Conservation (phyloP, 2,888 invertebrate genomes). For the Hartigia nigra region DNA sequence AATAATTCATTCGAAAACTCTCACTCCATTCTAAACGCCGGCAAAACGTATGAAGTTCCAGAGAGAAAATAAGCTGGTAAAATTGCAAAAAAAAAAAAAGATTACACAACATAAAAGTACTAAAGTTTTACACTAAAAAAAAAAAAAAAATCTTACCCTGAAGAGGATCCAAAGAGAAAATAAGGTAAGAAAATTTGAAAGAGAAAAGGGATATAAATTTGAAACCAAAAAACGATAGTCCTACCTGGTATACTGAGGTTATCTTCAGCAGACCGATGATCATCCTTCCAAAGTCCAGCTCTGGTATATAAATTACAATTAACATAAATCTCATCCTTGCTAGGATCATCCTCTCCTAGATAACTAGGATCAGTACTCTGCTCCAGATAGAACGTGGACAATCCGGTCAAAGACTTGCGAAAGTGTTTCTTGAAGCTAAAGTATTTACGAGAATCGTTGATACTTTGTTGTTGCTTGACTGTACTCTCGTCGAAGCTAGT, state of each 20-base stretch:
- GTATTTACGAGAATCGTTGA: constrained; percentile 45
- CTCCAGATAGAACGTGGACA: constrained; percentile 62
- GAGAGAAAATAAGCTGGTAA: no score
- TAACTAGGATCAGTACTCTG: constrained; percentile 28
- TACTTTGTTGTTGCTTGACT: constrained; percentile 21
- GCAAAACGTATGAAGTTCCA: no score
- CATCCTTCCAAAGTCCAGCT: constrained; percentile 28
- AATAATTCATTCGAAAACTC: no score
- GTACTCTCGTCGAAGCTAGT: constrained; percentile 14
- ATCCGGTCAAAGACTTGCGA: constrained; percentile 42
- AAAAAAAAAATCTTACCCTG: no score
- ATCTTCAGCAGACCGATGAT: background rate
- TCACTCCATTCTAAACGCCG: no score
- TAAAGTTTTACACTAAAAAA: no score
- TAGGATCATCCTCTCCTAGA: constrained; percentile 36
- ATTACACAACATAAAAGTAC: no score
- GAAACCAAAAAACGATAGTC: background rate
- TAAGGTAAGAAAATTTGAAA: no score
- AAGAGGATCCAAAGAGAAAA: no score
- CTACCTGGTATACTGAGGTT: constrained; percentile 5
- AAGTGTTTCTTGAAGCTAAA: constrained; percentile 57
- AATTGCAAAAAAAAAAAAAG: no score
- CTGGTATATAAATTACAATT: constrained; percentile 47
- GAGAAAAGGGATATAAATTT: no score
- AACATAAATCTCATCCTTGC: constrained; percentile 35